Base-by-base conservation (phyloP, 2,888 invertebrate species). In the Dynastes tityus region DNA sequence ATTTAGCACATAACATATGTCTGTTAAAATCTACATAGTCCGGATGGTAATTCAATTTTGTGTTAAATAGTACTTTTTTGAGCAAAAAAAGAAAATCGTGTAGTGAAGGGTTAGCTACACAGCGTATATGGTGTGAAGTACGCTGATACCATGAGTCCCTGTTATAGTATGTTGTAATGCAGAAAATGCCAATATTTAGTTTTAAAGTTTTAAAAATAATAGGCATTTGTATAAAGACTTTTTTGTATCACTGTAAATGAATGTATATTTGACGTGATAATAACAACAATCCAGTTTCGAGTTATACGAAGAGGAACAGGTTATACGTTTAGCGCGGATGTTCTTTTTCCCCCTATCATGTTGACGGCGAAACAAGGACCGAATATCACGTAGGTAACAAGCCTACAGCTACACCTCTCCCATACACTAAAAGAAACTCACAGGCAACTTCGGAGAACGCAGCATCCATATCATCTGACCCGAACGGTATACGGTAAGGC, bases 341-440 rank as follows among this genome's bases (percentile, higher is more conserved):
- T 3, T 65, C 64, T 65, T 13, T 32, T 37, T 37, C 40, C 16
- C 11, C 37, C 65, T 40, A 13, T 40, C 40, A 2, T 8, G 45
- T 11, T 11, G 9, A 45, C 40, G 77, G 68, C 74, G 81, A 82
- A 84, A 84, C 84, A 84, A 84, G 82, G 80, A 81, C 81, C 83
- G 55, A 71, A 55, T 55, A 45, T 2, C 8, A 45, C 11, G 4
- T 11, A 51, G 29, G 29, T 29, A 61, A 9, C 27, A 0, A 9
- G 55, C n/a, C 53, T 53, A 8, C 53, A 53, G 6, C n/a, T 22
- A n/a, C 55, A 55, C 16, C n/a, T 6, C n/a, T 45, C n/a, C n/a
- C 16, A 55, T 55, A 22, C n/a, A 55, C n/a, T 16, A 55, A 22
- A 55, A n/a, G 22, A 55, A 22, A 55, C 55, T 55, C 11, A n/a